These are phyloP conservation scores for Serilophus lunatus DNA, from an alignment of 2,113 vertebrate species.

Conservation along the genomic window DNA sequence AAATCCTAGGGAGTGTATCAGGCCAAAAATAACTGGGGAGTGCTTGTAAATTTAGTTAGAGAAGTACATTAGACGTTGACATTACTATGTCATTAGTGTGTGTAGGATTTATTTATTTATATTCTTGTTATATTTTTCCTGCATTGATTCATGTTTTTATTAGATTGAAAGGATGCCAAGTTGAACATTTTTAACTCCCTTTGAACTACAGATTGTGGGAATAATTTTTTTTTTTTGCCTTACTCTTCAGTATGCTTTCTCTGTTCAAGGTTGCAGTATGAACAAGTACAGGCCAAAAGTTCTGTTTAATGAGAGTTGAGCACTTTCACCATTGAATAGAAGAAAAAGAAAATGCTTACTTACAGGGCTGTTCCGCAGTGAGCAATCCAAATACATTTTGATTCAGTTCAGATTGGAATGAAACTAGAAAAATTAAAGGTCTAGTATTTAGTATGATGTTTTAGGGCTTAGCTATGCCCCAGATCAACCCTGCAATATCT, in stretches of 20 bases:
- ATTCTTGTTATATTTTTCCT: neutral
- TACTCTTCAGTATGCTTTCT: neutral
- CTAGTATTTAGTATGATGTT: neutral
- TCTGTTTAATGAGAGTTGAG: neutral
- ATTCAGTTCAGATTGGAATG: neutral
- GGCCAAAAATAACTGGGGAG: neutral
- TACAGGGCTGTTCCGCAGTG: neutral
- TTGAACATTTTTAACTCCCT: neutral
- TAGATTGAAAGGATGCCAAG: neutral
- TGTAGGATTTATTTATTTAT: neutral
- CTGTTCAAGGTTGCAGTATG: neutral
- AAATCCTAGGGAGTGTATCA: neutral
- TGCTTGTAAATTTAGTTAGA: neutral
- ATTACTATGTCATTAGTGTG: neutral
- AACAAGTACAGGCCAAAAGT: neutral
- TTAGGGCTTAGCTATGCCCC: neutral
- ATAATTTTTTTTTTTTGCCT: neutral
- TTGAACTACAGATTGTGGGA: neutral
- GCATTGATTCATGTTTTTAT: neutral
- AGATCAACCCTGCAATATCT: neutral
- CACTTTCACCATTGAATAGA: neutral
- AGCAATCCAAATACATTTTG: neutral
- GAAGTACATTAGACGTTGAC: neutral
- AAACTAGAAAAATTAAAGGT: neutral
- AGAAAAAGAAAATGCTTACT: neutral